Base-by-base conservation (phyloP, 1,140 invertebrate species). In the Hyphantria cunea region DNA sequence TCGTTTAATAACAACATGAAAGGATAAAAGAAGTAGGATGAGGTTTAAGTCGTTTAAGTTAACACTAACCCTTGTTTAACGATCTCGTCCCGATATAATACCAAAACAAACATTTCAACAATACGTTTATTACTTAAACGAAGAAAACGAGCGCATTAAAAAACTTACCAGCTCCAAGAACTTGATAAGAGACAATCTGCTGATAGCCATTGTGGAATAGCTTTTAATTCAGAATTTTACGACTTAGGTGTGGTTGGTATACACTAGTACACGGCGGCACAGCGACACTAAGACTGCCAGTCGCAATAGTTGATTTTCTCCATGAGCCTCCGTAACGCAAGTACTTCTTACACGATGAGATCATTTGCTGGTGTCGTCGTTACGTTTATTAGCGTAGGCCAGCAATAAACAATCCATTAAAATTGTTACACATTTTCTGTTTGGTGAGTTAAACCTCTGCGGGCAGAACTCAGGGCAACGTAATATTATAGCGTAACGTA, bases 141-240 rank as follows among this genome's bases (percentile, higher is more conserved):
- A n/a, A n/a, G n/a, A n/a, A n/a, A n/a, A n/a, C n/a, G n/a, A n/a
- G n/a, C n/a, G n/a, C n/a, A n/a, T 25, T 53, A 39, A 14, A 37
- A 37, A 37, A 78, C 78, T 89, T 76, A 92, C 92, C 84, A 92
- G 66, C 83, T 92, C 91, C 76, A 92, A 78, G 76, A 92, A 92
- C 73, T 92, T 92, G 68, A 92, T 82, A 62, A 92, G 92, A 33
- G 91, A 89, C 65, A 92, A 73, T 80, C 91, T 81, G 81, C 88
- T 92, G 62, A 92, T 80, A 11, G 91, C 85, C 92, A 92, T 92
- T 73, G 79, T 88, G 53, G 25, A 5, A 10, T 11, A 37, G 8
- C 11, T 37, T 2, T 11, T 10, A 7, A 7, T 7, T 37, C 34
- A 25, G 5, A 25, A 25, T 25, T 3, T 3, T 25, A 25, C 17